Conservation (phyloP, 2,888 invertebrate species). For the Phania funesta region DNA sequence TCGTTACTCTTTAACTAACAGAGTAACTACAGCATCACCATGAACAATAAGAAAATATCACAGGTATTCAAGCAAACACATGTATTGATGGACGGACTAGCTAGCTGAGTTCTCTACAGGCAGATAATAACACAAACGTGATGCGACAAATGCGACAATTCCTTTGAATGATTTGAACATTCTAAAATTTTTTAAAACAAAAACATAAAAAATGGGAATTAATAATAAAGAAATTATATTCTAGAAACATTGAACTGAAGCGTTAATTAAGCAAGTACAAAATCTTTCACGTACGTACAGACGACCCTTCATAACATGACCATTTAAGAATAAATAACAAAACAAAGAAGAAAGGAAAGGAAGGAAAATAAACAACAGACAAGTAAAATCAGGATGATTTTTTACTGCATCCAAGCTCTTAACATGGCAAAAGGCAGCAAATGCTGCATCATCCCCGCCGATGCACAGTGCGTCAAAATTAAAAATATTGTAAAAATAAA, state of each 20-base stretch:
- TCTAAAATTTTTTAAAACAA: slow-evolving; percentile 42
- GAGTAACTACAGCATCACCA: slow-evolving; percentile 2
- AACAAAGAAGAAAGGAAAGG: slow-evolving; percentile 10
- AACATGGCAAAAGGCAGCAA: too few species aligned
- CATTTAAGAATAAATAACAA: slow-evolving; percentile 36
- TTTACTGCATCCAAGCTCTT: slow-evolving; percentile 9
- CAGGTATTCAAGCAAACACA: neutral
- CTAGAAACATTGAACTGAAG: slow-evolving; percentile 36
- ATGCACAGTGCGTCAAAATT: too few species aligned
- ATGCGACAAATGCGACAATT: slow-evolving; percentile 61
- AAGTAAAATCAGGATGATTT: slow-evolving; percentile 21
- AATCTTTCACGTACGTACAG: slow-evolving; percentile 59
- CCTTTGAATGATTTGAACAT: slow-evolving; percentile 63
- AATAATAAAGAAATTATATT: neutral
- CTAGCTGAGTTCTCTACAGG: too few species aligned
- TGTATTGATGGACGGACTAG: neutral
- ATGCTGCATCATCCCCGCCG: too few species aligned
- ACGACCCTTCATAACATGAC: slow-evolving; percentile 47
- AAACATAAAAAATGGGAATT: neutral
- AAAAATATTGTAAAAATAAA: too few species aligned
- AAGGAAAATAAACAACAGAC: neutral
- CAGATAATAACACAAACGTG: slow-evolving; percentile 38
- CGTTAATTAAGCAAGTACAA: slow-evolving; percentile 65
- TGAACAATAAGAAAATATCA: slow-evolving; percentile 9
- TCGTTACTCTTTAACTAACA: neutral